Evolutionary conservation across 2,888 invertebrate species (phyloP), one percentile per base, ranked within the genome.

Genomic region (Lithophane leautieri): DNA sequence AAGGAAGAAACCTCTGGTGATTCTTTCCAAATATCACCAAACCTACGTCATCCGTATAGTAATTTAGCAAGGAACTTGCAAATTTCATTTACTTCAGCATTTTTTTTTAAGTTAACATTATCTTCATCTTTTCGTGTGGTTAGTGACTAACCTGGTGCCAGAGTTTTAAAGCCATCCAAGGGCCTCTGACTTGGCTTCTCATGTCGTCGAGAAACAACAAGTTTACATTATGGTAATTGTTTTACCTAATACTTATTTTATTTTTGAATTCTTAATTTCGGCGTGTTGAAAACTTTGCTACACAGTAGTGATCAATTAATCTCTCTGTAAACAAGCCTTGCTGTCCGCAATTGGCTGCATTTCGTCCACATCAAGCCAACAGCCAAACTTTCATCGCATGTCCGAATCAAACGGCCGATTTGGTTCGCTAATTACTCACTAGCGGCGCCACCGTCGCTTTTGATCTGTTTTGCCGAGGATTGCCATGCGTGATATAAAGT

Each of bases 401-500:
- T 78, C 77, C 58, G 70, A 82, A 73, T 79, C 76, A 72, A 83
- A 76, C 78, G 72, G 61, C 78, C 73, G 82, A 85, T 87, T 86
- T 84, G 72, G 82, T 88, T 81, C 78, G 80, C 76, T 85, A 88
- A 89, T 89, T 87, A 88, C 81, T 70, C 75, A 65, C 60, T 66
- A 74, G 73, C 16, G 19, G 73, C 62, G 73, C 74, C 83, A 72
- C 76, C 25, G 70, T 84, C 60, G 80, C 73, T 83, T 87, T 82
- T 84, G 81, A 87, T 83, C 78, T 68, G 77, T 72, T 76, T 73
- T 70, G 19, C 60, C 47, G n/a, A 70, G 40, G 44, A 50, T 56
- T 67, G 50, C 34, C 44, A 62, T 76, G 56, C 66, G 2, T 58
- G 22, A 54, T n/a, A 22, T 34, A 28, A 52, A 56, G 47, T 50